These are phyloP conservation scores for Oithona nana DNA, from an alignment of 2,888 invertebrate species.

Conservation along the genomic window DNA sequence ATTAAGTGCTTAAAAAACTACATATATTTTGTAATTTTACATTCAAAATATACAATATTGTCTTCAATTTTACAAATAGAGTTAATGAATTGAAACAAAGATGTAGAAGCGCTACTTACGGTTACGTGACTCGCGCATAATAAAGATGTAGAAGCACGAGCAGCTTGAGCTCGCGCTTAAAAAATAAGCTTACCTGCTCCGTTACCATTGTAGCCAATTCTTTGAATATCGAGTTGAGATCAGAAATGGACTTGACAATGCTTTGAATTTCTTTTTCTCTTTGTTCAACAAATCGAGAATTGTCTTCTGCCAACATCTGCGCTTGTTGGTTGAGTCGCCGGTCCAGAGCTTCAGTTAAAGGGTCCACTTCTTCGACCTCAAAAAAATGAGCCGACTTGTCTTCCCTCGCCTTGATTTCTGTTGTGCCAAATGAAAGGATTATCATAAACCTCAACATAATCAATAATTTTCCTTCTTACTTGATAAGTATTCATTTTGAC, in stretches of 20 bases:
- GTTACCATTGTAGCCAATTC: constrained; percentile 40
- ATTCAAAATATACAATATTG: too few species aligned
- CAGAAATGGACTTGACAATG: constrained; percentile 76
- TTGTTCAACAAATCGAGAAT: constrained; percentile 43
- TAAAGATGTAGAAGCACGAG: too few species aligned
- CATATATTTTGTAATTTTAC: too few species aligned
- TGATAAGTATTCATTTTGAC: constrained; percentile 67
- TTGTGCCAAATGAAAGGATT: too few species aligned
- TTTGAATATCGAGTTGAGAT: constrained; percentile 85
- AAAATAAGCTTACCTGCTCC: constrained; percentile 34
- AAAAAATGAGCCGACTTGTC: constrained; percentile 44
- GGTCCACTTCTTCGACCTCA: constrained; percentile 1
- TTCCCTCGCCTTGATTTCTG: constrained; percentile 66
- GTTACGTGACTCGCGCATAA: neutral
- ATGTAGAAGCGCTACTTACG: neutral
- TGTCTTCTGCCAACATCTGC: constrained; percentile 50
- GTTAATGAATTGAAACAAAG: too few species aligned
- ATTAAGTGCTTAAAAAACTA: too few species aligned
- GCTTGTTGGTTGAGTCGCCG: constrained; percentile 38
- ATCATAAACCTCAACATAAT: too few species aligned
- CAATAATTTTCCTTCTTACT: too few species aligned
- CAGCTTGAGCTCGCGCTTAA: too few species aligned
- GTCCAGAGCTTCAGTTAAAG: constrained; percentile 9
- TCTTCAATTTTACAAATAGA: too few species aligned
- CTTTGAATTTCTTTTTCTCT: constrained; percentile 73